phyloP scores from a whole-genome alignment of 2,797 vertebrate genomes.

The Peromyscus nudipes region DNA sequence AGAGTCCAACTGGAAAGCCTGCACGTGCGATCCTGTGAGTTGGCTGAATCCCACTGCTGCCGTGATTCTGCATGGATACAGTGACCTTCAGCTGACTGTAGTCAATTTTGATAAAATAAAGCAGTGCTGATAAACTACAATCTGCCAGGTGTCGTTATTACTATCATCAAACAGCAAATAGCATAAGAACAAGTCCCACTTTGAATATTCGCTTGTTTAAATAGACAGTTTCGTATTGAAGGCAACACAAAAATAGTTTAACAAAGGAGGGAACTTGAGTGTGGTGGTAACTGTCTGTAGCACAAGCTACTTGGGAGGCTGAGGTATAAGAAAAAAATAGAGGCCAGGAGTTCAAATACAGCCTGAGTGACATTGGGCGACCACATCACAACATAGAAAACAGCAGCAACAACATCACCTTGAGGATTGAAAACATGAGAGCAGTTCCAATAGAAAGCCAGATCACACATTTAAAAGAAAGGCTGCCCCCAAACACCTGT shows the following conservation, averaged over 20 bases:
- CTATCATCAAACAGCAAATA: constrained; percentile 61
- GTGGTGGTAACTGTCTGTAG: neutral
- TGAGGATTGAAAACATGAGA: neutral
- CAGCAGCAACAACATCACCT: neutral
- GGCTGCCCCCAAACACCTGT: neutral
- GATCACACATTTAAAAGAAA: neutral
- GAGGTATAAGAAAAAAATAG: neutral
- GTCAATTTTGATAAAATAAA: neutral
- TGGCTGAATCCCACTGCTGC: constrained; percentile 70
- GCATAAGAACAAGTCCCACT: neutral
- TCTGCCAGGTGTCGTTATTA: constrained; percentile 25
- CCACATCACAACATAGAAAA: neutral
- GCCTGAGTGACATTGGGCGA: neutral
- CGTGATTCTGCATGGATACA: constrained; percentile 60
- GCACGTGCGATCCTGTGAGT: constrained; percentile 65
- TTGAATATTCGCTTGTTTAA: constrained; percentile 43
- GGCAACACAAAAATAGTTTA: constrained; percentile 21
- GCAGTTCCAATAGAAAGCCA: neutral
- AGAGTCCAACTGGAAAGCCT: constrained; percentile 61
- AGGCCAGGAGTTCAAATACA: neutral
- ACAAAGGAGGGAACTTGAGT: neutral
- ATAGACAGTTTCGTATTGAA: constrained; percentile 14
- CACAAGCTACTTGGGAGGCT: neutral
- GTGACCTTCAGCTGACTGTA: constrained; percentile 69
- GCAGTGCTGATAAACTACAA: neutral